phyloP scores from a whole-genome alignment of 64 coral and sea anemone species.

The Montipora foliosa region DNA sequence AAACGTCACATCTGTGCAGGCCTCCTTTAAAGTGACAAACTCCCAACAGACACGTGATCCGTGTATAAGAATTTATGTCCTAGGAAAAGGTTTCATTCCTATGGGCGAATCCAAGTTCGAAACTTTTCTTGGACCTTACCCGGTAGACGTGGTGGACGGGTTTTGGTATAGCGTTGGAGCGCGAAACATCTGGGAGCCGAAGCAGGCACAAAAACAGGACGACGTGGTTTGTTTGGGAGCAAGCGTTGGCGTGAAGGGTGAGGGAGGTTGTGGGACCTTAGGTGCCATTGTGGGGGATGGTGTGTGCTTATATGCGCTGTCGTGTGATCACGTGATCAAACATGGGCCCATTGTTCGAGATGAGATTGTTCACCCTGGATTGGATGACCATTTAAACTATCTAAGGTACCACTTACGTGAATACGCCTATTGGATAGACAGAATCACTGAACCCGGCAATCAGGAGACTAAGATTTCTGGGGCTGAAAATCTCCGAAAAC shows the following conservation, averaged over 20 bases:
- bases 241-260: background rate
- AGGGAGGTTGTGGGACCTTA: background rate
- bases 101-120: background rate
- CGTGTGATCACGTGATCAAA: no score
- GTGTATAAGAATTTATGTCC: conserved; percentile 26
- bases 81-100: background rate
- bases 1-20: background rate
- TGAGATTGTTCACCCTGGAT: no score
- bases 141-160: conserved; percentile 36
- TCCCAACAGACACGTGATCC: background rate
- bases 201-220: background rate
- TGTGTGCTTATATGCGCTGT: no score
- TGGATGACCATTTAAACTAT: no score
- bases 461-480: no score
- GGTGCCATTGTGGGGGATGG: no score
- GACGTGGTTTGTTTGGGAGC: no score
- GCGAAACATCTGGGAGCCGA: background rate
- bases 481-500: no score
- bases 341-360: no score
- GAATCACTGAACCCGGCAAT: no score
- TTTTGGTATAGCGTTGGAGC: background rate
- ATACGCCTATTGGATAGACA: background rate
- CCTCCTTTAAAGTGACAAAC: conserved; percentile 22
- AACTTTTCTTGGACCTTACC: background rate
- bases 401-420: no score